These are phyloP conservation scores for Parelbella ahira DNA, from an alignment of 2,888 invertebrate species.

Conservation along the genomic window DNA sequence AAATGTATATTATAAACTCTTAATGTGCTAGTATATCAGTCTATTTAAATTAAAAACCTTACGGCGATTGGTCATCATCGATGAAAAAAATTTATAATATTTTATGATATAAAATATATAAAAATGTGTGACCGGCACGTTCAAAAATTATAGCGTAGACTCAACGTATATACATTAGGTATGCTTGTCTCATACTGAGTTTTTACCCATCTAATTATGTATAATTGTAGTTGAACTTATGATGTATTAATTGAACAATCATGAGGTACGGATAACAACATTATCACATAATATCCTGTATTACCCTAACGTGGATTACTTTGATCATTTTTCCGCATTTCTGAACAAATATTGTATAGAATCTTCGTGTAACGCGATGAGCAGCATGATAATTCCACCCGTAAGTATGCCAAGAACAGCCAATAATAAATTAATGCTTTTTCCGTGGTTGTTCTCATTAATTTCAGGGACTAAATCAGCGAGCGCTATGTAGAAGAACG, in stretches of 20 bases:
- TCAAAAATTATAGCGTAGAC: too few species aligned
- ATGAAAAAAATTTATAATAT: too few species aligned
- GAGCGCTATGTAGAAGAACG: constrained; percentile 89
- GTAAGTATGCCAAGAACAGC: constrained; percentile 84
- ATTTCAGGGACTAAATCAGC: constrained; percentile 88
- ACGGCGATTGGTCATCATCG: too few species aligned
- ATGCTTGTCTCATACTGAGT: too few species aligned
- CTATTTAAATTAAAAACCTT: too few species aligned
- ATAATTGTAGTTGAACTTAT: constrained; percentile 36
- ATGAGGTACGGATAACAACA: constrained; percentile 35
- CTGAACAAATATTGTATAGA: constrained; percentile 74
- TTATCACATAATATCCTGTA: constrained; percentile 40
- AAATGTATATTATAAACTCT: too few species aligned
- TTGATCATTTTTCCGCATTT: constrained; percentile 61
- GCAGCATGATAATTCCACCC: constrained; percentile 86
- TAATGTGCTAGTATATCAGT: too few species aligned
- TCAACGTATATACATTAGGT: too few species aligned
- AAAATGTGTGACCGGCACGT: too few species aligned
- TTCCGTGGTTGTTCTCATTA: constrained; percentile 74
- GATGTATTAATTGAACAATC: constrained; percentile 46
- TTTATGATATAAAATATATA: too few species aligned
- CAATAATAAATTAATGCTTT: constrained; percentile 78
- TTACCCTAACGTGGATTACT: constrained; percentile 21
- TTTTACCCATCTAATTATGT: constrained; percentile 2
- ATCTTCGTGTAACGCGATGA: constrained; percentile 87